Evolutionary conservation across 2,888 invertebrate genomes (phyloP), one percentile per base, ranked within the genome.

Genomic region (Uropetala carovei): DNA sequence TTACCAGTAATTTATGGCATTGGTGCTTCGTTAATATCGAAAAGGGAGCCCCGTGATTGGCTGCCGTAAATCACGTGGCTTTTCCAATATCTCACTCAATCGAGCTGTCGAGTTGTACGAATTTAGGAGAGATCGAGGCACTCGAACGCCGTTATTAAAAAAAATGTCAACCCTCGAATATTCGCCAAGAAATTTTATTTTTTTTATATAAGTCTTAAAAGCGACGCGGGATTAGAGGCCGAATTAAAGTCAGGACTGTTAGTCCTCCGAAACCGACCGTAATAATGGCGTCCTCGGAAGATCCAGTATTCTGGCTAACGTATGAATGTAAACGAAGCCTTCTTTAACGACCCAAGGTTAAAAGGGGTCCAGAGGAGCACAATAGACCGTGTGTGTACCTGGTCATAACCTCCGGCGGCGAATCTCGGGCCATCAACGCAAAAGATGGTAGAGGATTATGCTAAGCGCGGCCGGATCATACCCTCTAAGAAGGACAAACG

Each of bases 1-100:
- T 75, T 75, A 75, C 22, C 75, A 75, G 75, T 75, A 75, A 75
- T 75, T 75, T 75, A 75, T 75, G 75, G 75, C 75, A 75, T 75
- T 27, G 27, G 22, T 75, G 75, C 75, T 75, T 75, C 75, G 75
- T 75, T 75, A 75, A 75, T 75, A 75, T 75, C 75, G 75, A 75
- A 75, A 75, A 75, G 75, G 75, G 75, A 75, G 75, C 27, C 10
- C 16, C 22, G 11, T 75, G 75, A 75, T 75, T 75, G 75, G 75
- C 22, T 18, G 22, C 27, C 75, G 75, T 75, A 75, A 27, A 75
- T 75, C 75, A 75, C 75, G 22, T 4, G 22, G n/a, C n/a, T 75
- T 75, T 75, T 75, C 75, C 75, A 27, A 75, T 75, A 68, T 68
- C 68, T 68, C 68, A 75, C 75, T 75, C 75, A 27, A 75, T 75